Evolutionary conservation across 64 coral and sea anemone genomes (phyloP).

Genomic region (Actinia equina): DNA sequence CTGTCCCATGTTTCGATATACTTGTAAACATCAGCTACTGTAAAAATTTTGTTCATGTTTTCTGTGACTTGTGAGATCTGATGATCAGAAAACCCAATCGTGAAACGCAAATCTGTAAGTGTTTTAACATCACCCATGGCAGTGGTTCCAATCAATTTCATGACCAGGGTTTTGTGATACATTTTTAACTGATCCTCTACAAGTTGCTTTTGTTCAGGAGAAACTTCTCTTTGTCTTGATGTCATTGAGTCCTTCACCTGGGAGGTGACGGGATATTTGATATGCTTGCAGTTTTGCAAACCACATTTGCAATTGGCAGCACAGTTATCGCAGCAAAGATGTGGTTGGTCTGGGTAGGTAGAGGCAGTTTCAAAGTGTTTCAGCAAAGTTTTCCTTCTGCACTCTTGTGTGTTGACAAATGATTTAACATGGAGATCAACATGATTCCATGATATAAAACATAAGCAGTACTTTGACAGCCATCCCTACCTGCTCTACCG

Average conservation of each 20-base stretch:
- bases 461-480: conserved; percentile 29
- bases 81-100: conserved; percentile 50
- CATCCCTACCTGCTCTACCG: conserved; percentile 56
- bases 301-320: conserved; percentile 55
- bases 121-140: conserved; percentile 53
- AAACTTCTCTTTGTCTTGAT: not conserved
- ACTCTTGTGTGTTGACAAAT: conserved; percentile 32
- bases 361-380: conserved; percentile 33
- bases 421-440: conserved; percentile 28
- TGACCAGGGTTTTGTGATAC: conserved; percentile 49
- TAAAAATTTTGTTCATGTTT: conserved; percentile 38
- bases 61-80: conserved; percentile 51
- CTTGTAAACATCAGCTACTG: conserved; percentile 33
- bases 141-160: conserved; percentile 33
- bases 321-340: conserved; percentile 74
- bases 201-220: not conserved
- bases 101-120: conserved; percentile 48
- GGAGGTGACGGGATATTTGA: not conserved
- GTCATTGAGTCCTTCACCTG: too few relatives aligned
- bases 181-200: not conserved
- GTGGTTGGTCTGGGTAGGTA: not conserved
- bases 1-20: conserved; percentile 42
- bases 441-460: conserved; percentile 52
- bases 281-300: not conserved
- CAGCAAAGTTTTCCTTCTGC: conserved; percentile 26